These are phyloP conservation scores for Panurus biarmicus DNA, from an alignment of 2,113 vertebrate genomes.

Conservation along the genomic window DNA sequence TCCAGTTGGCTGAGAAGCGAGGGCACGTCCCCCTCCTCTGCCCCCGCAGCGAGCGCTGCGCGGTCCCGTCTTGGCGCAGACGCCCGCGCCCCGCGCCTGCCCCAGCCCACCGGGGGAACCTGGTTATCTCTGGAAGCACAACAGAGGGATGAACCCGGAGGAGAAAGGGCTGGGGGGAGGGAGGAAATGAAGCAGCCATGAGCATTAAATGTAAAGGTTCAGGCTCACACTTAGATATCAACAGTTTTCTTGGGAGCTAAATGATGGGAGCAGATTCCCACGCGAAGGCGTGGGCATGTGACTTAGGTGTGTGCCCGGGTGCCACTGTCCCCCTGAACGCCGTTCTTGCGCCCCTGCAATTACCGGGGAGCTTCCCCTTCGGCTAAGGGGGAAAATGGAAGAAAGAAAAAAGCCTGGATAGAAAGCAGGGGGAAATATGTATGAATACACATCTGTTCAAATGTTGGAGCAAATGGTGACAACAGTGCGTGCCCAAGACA, in stretches of 20 bases:
- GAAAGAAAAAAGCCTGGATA: neutral
- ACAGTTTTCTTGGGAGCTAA: constrained; percentile 22
- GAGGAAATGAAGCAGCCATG: neutral
- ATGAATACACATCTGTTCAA: neutral
- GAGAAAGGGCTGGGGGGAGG: neutral
- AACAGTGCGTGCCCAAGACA: neutral
- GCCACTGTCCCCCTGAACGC: neutral
- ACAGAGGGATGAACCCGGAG: neutral
- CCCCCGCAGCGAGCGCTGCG: neutral
- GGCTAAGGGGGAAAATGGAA: neutral
- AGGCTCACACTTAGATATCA: neutral
- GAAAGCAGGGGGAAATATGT: accelerated
- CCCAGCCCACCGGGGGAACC: neutral
- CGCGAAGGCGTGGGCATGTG: neutral
- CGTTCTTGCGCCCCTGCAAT: neutral
- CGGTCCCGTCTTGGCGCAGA: neutral
- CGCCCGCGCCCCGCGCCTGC: neutral
- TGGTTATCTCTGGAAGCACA: neutral
- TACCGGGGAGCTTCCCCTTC: neutral
- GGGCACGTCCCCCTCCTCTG: neutral
- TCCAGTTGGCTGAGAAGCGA: neutral
- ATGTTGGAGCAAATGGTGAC: neutral
- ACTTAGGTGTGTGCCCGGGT: neutral
- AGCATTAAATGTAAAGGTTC: neutral
- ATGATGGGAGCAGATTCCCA: neutral